phyloP scores from a whole-genome alignment of 2,113 vertebrate species.

The Labeo catla region DNA sequence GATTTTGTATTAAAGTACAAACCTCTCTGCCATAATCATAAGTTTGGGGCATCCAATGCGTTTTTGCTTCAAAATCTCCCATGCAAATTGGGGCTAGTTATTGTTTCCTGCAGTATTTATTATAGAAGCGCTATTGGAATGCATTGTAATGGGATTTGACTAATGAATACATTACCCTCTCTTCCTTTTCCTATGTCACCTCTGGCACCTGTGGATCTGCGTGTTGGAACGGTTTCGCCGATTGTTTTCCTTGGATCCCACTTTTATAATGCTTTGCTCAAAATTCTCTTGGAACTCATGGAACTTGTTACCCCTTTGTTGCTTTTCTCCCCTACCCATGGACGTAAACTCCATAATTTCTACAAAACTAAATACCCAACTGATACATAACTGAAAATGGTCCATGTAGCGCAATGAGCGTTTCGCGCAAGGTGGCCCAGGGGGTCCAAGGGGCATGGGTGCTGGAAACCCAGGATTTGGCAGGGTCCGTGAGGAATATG shows the following conservation, averaged over 20 bases:
- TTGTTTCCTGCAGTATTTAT: neutral
- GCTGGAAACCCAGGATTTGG: slow-evolving; percentile 91
- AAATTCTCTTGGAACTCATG: slow-evolving; percentile 57
- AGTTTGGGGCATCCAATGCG: neutral
- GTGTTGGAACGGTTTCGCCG: slow-evolving; percentile 97
- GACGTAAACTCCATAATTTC: slow-evolving; percentile 48
- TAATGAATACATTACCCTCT: slow-evolving; percentile 97
- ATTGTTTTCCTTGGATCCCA: slow-evolving; percentile 95
- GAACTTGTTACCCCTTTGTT: slow-evolving; percentile 47
- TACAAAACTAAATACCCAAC: slow-evolving; percentile 56
- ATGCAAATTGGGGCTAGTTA: neutral
- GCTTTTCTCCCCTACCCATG: slow-evolving; percentile 37
- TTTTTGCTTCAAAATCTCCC: neutral
- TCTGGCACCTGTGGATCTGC: slow-evolving; percentile 99
- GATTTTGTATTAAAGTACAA: neutral
- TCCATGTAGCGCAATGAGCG: slow-evolving; percentile 95
- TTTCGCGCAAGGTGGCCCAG: slow-evolving; percentile 91
- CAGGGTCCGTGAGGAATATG: slow-evolving; percentile 99
- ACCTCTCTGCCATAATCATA: neutral
- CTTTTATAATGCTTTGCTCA: slow-evolving; percentile 68
- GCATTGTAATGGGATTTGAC: slow-evolving; percentile 73
- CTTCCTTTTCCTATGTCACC: slow-evolving; percentile 99
- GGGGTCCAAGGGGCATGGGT: slow-evolving; percentile 88
- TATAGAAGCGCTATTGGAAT: slow-evolving; percentile 62
- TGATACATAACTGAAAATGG: slow-evolving; percentile 70